Percentiles rank a stretch among this genome's conserved stretches.
Conservation (phyloP, 2,113 vertebrate species). For the Laticauda colubrina region DNA sequence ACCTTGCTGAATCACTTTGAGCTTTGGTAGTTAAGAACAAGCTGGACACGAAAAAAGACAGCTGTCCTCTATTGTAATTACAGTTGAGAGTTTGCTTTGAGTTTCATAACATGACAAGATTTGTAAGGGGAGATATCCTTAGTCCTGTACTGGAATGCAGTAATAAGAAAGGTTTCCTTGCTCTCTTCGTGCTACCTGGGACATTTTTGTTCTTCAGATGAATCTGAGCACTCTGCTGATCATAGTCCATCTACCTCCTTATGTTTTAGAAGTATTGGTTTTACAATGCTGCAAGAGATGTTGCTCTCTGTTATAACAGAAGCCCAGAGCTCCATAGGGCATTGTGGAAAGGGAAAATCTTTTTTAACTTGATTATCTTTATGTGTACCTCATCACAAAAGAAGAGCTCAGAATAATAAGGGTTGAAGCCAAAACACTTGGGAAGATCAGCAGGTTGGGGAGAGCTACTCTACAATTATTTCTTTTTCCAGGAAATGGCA, state of each 20-base stretch:
- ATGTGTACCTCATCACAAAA: background rate
- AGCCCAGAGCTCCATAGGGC: background rate
- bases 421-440: background rate
- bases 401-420: background rate
- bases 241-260: background rate
- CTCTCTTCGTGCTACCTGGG: background rate
- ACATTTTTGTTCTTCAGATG: background rate
- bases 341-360: background rate
- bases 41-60: background rate
- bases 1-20: background rate
- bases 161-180: background rate
- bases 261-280: background rate
- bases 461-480: background rate
- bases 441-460: background rate
- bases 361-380: background rate
- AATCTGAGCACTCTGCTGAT: background rate
- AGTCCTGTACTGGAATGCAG: background rate
- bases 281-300: background rate
- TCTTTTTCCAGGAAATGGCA: background rate
- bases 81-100: background rate
- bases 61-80: background rate
- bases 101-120: background rate
- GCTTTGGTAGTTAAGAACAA: background rate
- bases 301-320: background rate
- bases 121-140: background rate